Percentiles rank a stretch among this genome's conserved stretches.
These are phyloP conservation scores for Pyrgilauda ruficollis DNA, from an alignment of 2,113 vertebrate genomes.

Conservation along the genomic window DNA sequence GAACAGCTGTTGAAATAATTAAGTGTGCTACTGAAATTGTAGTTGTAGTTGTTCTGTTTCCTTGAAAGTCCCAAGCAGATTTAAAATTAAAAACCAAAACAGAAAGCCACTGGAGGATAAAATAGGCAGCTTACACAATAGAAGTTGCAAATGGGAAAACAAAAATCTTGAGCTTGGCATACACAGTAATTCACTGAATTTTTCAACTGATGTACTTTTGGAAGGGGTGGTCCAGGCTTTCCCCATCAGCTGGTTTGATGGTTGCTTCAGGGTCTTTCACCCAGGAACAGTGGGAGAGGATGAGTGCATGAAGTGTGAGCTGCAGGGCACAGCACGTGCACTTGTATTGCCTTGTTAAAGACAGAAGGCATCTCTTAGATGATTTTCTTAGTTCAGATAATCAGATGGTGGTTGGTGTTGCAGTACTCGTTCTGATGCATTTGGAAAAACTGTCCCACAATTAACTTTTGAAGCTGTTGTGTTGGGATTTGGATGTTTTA, in stretches of 20 bases:
- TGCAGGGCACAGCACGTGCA: accelerated
- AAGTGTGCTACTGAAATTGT: not conserved
- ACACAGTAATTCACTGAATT: accelerated
- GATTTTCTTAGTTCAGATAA: not conserved
- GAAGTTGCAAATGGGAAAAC: not conserved
- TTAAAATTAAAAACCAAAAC: not conserved
- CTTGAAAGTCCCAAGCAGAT: not conserved
- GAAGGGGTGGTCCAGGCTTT: not conserved
- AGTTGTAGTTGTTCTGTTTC: not conserved
- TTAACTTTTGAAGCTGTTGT: not conserved
- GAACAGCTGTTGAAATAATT: not conserved
- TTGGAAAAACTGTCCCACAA: not conserved
- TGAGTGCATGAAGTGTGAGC: not conserved
- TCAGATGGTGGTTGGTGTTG: not conserved
- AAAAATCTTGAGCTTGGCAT: not conserved
- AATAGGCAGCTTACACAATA: not conserved
- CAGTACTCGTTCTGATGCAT: not conserved
- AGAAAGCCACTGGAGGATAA: not conserved
- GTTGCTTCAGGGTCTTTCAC: not conserved
- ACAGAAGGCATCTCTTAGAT: not conserved
- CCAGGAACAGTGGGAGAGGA: not conserved
- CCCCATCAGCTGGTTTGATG: not conserved
- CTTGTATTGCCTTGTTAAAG: not conserved
- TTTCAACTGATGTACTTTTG: not conserved
- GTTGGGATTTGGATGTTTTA: not conserved